Conservation (phyloP, 2,888 invertebrate genomes). For the Syritta pipiens region DNA sequence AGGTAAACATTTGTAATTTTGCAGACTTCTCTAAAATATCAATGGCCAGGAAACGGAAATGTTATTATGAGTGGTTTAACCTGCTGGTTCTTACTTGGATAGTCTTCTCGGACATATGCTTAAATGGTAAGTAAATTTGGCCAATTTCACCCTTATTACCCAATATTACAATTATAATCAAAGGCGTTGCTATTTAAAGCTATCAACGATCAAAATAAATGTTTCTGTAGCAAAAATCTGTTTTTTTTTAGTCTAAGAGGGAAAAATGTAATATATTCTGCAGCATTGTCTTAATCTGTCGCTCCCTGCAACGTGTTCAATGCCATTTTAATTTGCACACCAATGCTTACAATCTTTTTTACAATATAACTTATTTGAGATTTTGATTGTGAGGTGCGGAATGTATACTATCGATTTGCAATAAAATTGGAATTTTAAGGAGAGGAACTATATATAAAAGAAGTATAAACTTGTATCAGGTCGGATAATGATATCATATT, state of each 20-base stretch:
- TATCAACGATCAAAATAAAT: no score
- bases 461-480: slow-evolving; percentile 16
- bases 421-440: slow-evolving; percentile 35
- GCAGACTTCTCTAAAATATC: slow-evolving; percentile 36
- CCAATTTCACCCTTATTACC: no score
- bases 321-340: slow-evolving; percentile 31
- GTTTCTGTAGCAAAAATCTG: slow-evolving; percentile 2
- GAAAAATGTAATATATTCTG: neutral
- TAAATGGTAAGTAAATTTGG: slow-evolving; percentile 76
- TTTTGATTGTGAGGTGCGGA: slow-evolving; percentile 45
- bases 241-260: neutral
- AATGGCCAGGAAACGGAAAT: slow-evolving; percentile 74
- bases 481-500: slow-evolving; percentile 58
- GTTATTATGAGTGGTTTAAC: slow-evolving; percentile 76
- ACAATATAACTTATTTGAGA: slow-evolving; percentile 52
- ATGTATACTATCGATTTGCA: slow-evolving; percentile 40
- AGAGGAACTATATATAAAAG: slow-evolving; percentile 19
- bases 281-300: neutral
- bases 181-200: no score
- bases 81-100: slow-evolving; percentile 77
- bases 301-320: neutral
- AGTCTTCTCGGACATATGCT: slow-evolving; percentile 77
- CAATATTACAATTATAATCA: no score
- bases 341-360: slow-evolving; percentile 26
- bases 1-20: slow-evolving; percentile 1